Base-by-base conservation (phyloP, 2,888 invertebrate genomes). In the Agapostemon virescens region DNA sequence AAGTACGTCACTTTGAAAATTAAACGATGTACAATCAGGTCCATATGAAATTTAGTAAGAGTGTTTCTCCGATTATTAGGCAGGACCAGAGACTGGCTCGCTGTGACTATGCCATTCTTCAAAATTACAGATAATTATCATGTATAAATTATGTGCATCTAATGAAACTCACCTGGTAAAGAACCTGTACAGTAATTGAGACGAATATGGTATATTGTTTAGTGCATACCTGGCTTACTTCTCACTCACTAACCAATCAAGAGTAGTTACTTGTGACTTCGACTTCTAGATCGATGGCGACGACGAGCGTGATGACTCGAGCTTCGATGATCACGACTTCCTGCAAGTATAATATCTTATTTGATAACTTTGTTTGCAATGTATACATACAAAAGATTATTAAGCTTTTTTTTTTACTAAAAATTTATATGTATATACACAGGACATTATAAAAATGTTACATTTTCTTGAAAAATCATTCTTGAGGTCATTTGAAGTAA, bases 201-300 rank as follows among this genome's bases (percentile, higher is more conserved):
- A 92, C 90, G 92, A 91, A 91, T 90, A 92, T 89, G 89, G 87
- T 92, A 90, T 90, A 90, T 88, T 87, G 86, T 90, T 90, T 91
- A 89, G 89, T 93, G 92, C 92, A 92, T 93, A 93, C 92, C 92
- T 93, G 92, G 90, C 83, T 92, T 88, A 90, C 86, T 92, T 91
- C 92, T 92, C 92, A 92, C 91, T 92, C 92, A 93, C 92, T 93
- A 93, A 93, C 92, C 92, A 92, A 92, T 92, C 92, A 92, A 92
- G 92, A 90, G 91, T 92, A 90, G 92, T 92, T 93, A 92, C 92
- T 92, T 92, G 92, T 90, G 92, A 93, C 92, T 92, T 91, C 92
- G 92, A 90, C 92, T 93, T 90, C 92, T 87, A 79, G 92, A 92
- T 84, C 92, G 92, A 86, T 92, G 92, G 75, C 92, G 91, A 78